Evolutionary conservation across 2,797 vertebrate species (phyloP), one percentile per base, ranked within the genome.

Genomic region (Silurus lanzhouensis): DNA sequence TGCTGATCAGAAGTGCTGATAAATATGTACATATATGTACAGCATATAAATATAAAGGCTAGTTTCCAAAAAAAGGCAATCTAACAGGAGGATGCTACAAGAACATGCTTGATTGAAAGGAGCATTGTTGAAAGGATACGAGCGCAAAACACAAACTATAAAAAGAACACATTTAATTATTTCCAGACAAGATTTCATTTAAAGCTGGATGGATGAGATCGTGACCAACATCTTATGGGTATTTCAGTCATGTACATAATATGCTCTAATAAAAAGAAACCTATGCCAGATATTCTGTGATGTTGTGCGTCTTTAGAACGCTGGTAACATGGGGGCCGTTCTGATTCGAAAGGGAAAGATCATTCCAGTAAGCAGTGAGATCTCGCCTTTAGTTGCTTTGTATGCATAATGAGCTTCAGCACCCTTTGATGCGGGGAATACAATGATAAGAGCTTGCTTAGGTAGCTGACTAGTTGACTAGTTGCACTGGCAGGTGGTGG

Each of bases 401-500:
- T 22, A 20, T 8, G 19, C 79, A 81, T 70, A 70, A 70, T n/a
- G 80, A 82, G 48, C 1, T 70, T 10, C 48, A 82, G 48, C 48
- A 82, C 10, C 25, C 48, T 57, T 14, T 70, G 64, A 68, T 81
- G 61, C 3, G 1, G 20, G 15, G 10, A 58, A 13, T n/a, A 57
- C 48, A 58, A 82, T 70, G 80, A 38, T 57, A 44, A 57, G 81
- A 22, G 5, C 12, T 68, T 70, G 48, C 81, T 70, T 38, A 70
- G 13, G 52, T 82, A 82, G 48, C 25, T 68, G 80, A 68, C 25
- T 19, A 64, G 63, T 17, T 55, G 46, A 52, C 46, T 67, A 58
- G 63, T 58, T 58, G 12, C 52, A 70, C 27, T n/a, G 55, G 66
- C 81, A 82, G 66, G 66, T 82, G 81, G 66, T 27, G 44, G 8